Conservation (phyloP, 2,797 vertebrate genomes). For the Coluber constrictor region DNA sequence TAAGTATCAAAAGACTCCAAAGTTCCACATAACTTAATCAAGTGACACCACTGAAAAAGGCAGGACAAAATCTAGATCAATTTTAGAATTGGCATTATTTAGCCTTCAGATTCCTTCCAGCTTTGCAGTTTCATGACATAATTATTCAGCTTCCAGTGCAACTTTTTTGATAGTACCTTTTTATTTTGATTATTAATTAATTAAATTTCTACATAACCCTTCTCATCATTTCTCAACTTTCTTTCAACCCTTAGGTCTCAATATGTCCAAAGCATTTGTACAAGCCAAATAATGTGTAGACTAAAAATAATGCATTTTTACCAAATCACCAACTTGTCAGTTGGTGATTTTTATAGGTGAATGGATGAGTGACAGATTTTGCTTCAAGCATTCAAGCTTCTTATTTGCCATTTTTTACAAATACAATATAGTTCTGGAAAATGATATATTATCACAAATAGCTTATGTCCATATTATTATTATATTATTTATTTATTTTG, state of each 20-base stretch:
- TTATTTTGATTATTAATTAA: not conserved
- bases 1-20: not conserved
- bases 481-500: not conserved
- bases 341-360: not conserved
- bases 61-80: not conserved
- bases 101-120: not conserved
- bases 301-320: conserved; percentile 25
- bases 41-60: not conserved
- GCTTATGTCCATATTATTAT: no score
- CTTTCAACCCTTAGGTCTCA: conserved; percentile 30
- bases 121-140: conserved; percentile 3
- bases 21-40: not conserved
- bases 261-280: conserved; percentile 40
- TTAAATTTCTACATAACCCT: not conserved
- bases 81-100: not conserved
- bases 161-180: conserved; percentile 29
- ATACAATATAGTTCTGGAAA: not conserved
- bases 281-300: conserved; percentile 39
- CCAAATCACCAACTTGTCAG: conserved; percentile 33
- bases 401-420: conserved; percentile 22
- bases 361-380: not conserved
- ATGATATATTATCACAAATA: not conserved
- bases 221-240: conserved; percentile 18
- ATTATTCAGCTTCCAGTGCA: conserved; percentile 28
- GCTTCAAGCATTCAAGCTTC: conserved; percentile 33